Evolutionary conservation across 2,888 invertebrate species (phyloP).

Genomic region (Dorcus hopei): DNA sequence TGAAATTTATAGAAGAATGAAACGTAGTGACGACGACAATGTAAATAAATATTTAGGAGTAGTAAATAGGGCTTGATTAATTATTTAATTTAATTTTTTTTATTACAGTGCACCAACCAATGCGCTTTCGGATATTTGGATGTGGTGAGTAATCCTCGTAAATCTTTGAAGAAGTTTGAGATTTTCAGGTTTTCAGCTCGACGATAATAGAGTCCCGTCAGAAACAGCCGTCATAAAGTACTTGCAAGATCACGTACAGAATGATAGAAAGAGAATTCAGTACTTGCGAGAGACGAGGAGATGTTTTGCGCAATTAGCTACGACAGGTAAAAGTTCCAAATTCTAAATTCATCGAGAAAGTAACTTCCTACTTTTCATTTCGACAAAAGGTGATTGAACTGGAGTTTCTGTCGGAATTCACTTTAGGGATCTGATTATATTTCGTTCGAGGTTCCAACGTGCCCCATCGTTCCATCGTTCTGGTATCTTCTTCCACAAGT

Average conservation of each 20-base stretch:
- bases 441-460: too few relatives aligned
- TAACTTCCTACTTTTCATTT: not conserved
- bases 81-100: not conserved
- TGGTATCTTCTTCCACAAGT: too few relatives aligned
- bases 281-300: constrained; percentile 41
- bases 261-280: constrained; percentile 41
- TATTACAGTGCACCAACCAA: constrained; percentile 43
- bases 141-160: constrained; percentile 35
- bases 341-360: not conserved
- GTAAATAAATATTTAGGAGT: not conserved
- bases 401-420: too few relatives aligned
- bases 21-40: not conserved
- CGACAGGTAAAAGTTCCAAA: constrained; percentile 35
- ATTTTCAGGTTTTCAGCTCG: constrained; percentile 36
- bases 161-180: too few relatives aligned
- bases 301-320: constrained; percentile 44
- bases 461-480: too few relatives aligned
- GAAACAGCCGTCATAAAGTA: constrained; percentile 47
- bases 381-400: too few relatives aligned
- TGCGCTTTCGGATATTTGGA: constrained; percentile 46
- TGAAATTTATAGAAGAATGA: not conserved
- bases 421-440: too few relatives aligned
- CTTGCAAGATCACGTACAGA: constrained; percentile 42
- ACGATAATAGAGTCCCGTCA: constrained; percentile 44
- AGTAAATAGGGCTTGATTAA: not conserved